A percentile compares a stretch with the other conserved stretches of the same genome.
Evolutionary conservation across 2,113 vertebrate genomes (phyloP).

Genomic region (Bungarus multicinctus): DNA sequence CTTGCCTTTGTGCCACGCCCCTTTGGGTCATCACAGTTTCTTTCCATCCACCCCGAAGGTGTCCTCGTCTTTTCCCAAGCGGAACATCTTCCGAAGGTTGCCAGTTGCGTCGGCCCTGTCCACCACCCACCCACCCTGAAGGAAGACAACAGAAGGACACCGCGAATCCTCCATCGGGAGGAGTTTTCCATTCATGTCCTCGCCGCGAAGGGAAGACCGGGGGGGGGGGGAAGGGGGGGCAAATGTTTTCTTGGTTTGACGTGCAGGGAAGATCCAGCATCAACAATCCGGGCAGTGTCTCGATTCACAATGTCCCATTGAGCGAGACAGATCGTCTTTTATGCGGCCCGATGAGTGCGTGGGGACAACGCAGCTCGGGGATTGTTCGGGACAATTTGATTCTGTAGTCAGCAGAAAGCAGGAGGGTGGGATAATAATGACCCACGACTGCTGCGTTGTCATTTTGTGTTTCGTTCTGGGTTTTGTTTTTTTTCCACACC

Average conservation of each 20-base stretch:
- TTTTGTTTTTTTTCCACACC: too few species aligned
- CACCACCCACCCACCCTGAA: rapidly evolving
- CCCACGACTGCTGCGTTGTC: background rate
- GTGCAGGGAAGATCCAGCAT: background rate
- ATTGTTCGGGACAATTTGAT: rapidly evolving
- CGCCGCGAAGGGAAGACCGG: too few species aligned
- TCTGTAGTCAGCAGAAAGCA: background rate
- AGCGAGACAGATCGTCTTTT: background rate
- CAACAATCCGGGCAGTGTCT: background rate
- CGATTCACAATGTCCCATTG: background rate
- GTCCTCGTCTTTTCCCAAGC: background rate
- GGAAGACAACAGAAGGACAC: background rate
- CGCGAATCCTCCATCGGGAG: background rate
- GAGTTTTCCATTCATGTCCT: background rate
- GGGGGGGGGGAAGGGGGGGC: too few species aligned
- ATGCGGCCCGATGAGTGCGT: background rate
- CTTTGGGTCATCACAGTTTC: background rate
- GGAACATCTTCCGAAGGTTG: background rate
- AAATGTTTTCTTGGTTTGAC: background rate
- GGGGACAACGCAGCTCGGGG: background rate
- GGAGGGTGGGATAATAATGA: background rate
- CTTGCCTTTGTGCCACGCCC: too few species aligned
- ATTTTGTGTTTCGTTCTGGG: rapidly evolving
- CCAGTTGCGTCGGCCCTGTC: background rate
- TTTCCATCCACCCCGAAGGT: background rate